A percentile compares a stretch with the other conserved stretches of the same genome.
phyloP scores from a whole-genome alignment of 1,140 invertebrate species.

The Idris sp. region DNA sequence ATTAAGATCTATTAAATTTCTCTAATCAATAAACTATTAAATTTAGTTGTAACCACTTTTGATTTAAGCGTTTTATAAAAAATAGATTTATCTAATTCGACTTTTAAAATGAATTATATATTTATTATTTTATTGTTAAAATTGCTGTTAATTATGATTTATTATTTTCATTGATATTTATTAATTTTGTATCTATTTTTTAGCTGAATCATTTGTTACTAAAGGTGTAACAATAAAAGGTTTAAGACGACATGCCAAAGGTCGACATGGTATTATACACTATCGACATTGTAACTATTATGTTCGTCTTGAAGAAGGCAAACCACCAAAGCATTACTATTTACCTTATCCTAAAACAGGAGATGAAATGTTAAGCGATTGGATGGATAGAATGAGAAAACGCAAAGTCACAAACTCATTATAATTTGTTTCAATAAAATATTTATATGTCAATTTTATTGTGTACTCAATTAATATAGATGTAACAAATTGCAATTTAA shows the following conservation, averaged over 20 bases:
- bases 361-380: conserved; percentile 85
- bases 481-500: too few species aligned
- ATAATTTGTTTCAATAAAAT: conserved; percentile 72
- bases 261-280: conserved; percentile 83
- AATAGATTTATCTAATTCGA: too few species aligned
- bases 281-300: conserved; percentile 93
- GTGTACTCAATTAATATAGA: too few species aligned
- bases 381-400: conserved; percentile 84
- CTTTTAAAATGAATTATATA: too few species aligned
- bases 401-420: conserved; percentile 85
- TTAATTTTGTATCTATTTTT: conserved; percentile 2
- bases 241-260: conserved; percentile 87
- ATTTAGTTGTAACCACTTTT: too few species aligned
- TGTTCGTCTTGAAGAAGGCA: conserved; percentile 93
- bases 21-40: too few species aligned
- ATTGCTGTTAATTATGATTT: too few species aligned
- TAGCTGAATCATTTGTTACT: conserved; percentile 90
- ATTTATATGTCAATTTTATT: too few species aligned
- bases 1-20: too few species aligned
- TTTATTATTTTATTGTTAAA: too few species aligned
- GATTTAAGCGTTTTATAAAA: too few species aligned
- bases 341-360: conserved; percentile 82
- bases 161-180: too few species aligned
- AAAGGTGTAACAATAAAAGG: conserved; percentile 90
- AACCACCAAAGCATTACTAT: conserved; percentile 91